phyloP scores from a whole-genome alignment of 2,797 vertebrate genomes.

The Furcifer pardalis region DNA sequence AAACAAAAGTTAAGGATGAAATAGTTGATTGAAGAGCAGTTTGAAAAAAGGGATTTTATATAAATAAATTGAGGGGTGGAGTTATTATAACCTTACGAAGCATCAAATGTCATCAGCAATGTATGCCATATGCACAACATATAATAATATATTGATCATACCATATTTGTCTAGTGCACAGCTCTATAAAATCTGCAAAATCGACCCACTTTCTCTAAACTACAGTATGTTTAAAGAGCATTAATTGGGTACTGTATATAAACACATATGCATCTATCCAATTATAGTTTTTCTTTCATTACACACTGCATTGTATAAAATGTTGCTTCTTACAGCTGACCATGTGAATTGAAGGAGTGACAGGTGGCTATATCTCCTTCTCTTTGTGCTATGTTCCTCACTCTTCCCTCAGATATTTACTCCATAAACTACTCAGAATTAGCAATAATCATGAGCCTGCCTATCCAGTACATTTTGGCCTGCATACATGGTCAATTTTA shows the following conservation, averaged over 20 bases:
- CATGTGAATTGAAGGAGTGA: neutral
- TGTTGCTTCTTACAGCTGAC: neutral
- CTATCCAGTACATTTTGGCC: too few species aligned
- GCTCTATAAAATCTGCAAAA: neutral
- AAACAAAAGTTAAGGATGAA: neutral
- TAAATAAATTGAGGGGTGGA: neutral
- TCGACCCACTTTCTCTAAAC: neutral
- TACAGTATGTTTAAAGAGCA: too few species aligned
- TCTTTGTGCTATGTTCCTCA: too few species aligned
- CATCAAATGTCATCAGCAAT: neutral
- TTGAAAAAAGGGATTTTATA: neutral
- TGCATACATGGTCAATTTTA: too few species aligned
- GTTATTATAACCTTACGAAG: neutral
- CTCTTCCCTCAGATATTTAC: too few species aligned
- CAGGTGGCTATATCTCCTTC: too few species aligned
- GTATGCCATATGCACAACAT: neutral
- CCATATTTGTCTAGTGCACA: neutral
- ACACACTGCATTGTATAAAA: neutral
- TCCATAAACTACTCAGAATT: too few species aligned
- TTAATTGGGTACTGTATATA: neutral
- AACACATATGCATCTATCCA: too few species aligned
- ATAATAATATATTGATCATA: neutral
- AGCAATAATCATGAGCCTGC: too few species aligned
- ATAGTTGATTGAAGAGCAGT: neutral
- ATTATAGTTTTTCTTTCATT: too few species aligned